phyloP scores from a whole-genome alignment of 2,888 invertebrate species.

The Xestia rhomboidea region DNA sequence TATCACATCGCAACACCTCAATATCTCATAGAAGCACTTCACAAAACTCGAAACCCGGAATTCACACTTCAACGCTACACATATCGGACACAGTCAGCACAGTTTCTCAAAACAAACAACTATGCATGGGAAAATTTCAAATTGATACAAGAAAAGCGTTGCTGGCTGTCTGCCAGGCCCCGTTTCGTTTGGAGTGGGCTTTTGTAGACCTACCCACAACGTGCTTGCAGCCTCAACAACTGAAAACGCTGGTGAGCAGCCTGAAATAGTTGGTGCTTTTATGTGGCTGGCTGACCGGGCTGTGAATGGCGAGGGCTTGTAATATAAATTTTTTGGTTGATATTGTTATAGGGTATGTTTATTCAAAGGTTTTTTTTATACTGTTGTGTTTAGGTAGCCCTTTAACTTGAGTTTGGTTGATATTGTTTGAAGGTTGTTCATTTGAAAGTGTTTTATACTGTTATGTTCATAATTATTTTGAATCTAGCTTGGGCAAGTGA shows the following conservation, averaged over 20 bases:
- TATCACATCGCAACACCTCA: slow-evolving; percentile 2
- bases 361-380: not conserved
- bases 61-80: slow-evolving; percentile 41
- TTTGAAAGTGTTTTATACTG: not conserved
- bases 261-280: slow-evolving; percentile 67
- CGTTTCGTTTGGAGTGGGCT: slow-evolving; percentile 76
- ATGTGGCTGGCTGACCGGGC: slow-evolving; percentile 65
- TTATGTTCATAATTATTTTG: not conserved
- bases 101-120: slow-evolving; percentile 65
- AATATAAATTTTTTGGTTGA: slow-evolving; percentile 27
- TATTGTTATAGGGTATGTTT: not conserved
- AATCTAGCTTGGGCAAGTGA: no score
- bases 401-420: not conserved
- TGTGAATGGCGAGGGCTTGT: slow-evolving; percentile 45
- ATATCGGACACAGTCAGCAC: slow-evolving; percentile 53
- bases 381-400: not conserved
- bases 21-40: slow-evolving; percentile 24
- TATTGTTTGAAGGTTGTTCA: not conserved
- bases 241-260: slow-evolving; percentile 74
- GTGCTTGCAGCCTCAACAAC: slow-evolving; percentile 70
- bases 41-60: slow-evolving; percentile 13
- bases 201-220: slow-evolving; percentile 71
- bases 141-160: slow-evolving; percentile 75
- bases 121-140: slow-evolving; percentile 72
- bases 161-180: slow-evolving; percentile 77